These are phyloP conservation scores for Uromys caudimaculatus DNA, from an alignment of 2,797 vertebrate species.

Conservation along the genomic window DNA sequence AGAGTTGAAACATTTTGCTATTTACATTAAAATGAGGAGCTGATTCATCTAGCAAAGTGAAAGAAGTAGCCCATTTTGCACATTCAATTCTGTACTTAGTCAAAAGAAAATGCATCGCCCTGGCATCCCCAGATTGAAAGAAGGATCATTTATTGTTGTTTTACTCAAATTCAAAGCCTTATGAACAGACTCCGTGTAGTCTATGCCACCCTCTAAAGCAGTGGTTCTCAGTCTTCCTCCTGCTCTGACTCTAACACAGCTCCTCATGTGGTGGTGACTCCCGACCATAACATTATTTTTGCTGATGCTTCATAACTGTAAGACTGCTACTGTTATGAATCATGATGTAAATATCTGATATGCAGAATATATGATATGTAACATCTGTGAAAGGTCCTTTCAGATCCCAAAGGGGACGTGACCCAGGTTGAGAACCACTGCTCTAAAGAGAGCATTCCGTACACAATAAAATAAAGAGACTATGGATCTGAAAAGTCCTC, in stretches of 20 bases:
- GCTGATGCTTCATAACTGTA: background rate
- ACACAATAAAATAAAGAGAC: background rate
- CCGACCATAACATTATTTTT: background rate
- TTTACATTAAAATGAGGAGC: constrained; percentile 2
- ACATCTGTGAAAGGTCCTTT: background rate
- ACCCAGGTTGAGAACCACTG: background rate
- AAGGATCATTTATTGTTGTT: background rate
- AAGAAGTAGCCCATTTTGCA: background rate
- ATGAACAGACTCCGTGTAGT: background rate
- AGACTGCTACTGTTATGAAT: background rate
- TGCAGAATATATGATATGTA: background rate
- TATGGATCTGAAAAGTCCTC: background rate
- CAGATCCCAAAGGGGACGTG: rapidly evolving
- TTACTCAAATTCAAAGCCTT: background rate
- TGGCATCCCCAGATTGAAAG: background rate
- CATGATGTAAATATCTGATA: too few species aligned
- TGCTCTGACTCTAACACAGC: background rate
- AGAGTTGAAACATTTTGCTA: background rate
- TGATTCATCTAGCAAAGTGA: background rate
- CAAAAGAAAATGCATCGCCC: background rate
- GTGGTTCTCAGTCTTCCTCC: background rate
- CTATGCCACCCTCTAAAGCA: background rate
- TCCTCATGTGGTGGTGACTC: background rate
- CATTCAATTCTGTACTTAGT: background rate
- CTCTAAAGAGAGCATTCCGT: background rate